Evolutionary conservation across 2,797 vertebrate species (phyloP), one percentile per base, ranked within the genome.

Genomic region (Champsocephalus gunnari): DNA sequence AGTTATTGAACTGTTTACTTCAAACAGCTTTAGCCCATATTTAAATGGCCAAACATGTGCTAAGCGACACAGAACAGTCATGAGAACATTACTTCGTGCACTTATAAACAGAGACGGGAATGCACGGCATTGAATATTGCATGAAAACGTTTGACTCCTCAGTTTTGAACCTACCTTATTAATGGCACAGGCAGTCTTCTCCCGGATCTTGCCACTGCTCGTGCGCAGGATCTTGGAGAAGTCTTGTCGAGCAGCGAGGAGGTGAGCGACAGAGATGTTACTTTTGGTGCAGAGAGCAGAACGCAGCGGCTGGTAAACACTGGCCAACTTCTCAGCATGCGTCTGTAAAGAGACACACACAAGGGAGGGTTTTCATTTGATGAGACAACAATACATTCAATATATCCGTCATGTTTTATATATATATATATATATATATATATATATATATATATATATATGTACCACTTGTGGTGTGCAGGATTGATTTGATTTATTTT

Each of bases 181-280:
- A 78, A 99, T 97, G 83, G 97, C 96, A 89, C 97, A 99, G 0
- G 96, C 96, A 5, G 97, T 97, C 91, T 98, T 99, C 84, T 99
- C 97, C 73, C 98, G 91, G 61, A 95, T 97, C 69, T 93, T 96
- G 9, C 98, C 97, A 0, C 97, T 99, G 92, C 98, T 99, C 0
- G 98, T 99, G 49, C 97, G 96, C 77, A 97, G 90, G 75, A 99
- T 99, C 88, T 98, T 99, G 67, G 98, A 99, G 80, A 99, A 93
- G 84, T 99, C 98, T 75, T 97, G 97, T 71, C 98, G 95, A 75
- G 96, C 96, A 6, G 98, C 97, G 78, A 98, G 87, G 65, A 99
- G 96, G 82, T 98, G 96, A n/a, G 97, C 96, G 62, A 97, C 80
- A 13, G 96, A 97, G 74, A 98, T 92, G 75, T 88, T 88, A 82